Evolutionary conservation across 2,797 vertebrate genomes (phyloP).

Genomic region (Melopsittacus undulatus): DNA sequence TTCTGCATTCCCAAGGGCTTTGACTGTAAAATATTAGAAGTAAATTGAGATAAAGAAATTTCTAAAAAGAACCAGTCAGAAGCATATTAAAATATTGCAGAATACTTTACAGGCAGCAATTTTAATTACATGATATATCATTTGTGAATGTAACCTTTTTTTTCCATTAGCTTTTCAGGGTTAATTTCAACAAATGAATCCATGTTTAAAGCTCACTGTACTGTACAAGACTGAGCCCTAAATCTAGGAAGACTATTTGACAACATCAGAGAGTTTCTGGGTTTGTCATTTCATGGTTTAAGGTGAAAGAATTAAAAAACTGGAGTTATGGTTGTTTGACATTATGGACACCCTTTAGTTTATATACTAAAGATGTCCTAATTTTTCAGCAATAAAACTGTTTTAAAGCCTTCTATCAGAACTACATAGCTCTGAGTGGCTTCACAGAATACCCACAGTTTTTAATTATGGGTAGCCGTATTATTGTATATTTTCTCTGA

Average conservation of each 20-base stretch:
- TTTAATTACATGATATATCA: constrained; percentile 35
- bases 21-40: neutral
- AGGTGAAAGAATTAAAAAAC: constrained; percentile 40
- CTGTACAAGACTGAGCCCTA: constrained; percentile 19
- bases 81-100: neutral
- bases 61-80: neutral
- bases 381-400: neutral
- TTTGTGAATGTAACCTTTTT: constrained; percentile 43
- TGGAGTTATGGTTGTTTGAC: neutral
- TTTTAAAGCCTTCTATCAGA: neutral
- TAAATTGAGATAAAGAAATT: constrained; percentile 3
- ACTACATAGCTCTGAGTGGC: neutral
- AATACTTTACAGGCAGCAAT: constrained; percentile 29
- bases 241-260: constrained; percentile 24
- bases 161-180: constrained; percentile 52
- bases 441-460: neutral
- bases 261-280: neutral
- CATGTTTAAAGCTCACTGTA: constrained; percentile 50
- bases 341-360: neutral
- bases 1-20: neutral
- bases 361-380: neutral
- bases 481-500: neutral
- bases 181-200: constrained; percentile 64
- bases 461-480: neutral
- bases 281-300: constrained; percentile 36